Conservation (phyloP, 2,888 invertebrate genomes). For the Zelleria hepariella region DNA sequence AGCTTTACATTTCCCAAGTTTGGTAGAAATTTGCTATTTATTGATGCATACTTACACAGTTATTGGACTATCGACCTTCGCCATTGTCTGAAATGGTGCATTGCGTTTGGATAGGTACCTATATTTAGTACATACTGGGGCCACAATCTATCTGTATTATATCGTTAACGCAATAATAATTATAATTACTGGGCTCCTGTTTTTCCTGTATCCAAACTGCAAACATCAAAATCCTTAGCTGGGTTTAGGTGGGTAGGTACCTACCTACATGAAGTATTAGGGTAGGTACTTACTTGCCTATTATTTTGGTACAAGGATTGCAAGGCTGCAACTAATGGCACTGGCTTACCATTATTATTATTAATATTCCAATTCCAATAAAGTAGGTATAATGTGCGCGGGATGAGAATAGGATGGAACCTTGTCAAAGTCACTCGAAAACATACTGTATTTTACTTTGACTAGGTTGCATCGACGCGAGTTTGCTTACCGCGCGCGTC, state of each 20-base stretch:
- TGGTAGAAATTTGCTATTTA: background rate
- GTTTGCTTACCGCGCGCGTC: too few relatives aligned
- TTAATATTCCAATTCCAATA: too few relatives aligned
- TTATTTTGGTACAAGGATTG: too few relatives aligned
- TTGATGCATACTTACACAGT: background rate
- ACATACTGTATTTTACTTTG: too few relatives aligned
- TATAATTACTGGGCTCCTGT: background rate
- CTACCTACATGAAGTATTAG: constrained; percentile 15
- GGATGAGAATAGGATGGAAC: too few relatives aligned
- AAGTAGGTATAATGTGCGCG: too few relatives aligned
- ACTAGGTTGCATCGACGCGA: too few relatives aligned
- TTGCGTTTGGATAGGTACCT: constrained; percentile 55
- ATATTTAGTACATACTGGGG: constrained; percentile 11
- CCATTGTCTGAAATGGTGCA: constrained; percentile 71
- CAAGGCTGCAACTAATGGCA: too few relatives aligned
- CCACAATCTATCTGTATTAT: background rate
- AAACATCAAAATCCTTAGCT: too few relatives aligned
- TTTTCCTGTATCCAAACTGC: background rate
- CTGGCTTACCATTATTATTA: too few relatives aligned
- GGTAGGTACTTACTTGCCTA: constrained; percentile 33
- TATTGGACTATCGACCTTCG: constrained; percentile 64
- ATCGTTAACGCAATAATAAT: background rate
- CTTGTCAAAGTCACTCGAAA: too few relatives aligned
- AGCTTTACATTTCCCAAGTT: background rate
- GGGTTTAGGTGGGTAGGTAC: background rate